A percentile compares a stretch with the other conserved stretches of the same genome.
Conservation (phyloP, 2,888 invertebrate genomes). For the Lithophane semibrunnea region DNA sequence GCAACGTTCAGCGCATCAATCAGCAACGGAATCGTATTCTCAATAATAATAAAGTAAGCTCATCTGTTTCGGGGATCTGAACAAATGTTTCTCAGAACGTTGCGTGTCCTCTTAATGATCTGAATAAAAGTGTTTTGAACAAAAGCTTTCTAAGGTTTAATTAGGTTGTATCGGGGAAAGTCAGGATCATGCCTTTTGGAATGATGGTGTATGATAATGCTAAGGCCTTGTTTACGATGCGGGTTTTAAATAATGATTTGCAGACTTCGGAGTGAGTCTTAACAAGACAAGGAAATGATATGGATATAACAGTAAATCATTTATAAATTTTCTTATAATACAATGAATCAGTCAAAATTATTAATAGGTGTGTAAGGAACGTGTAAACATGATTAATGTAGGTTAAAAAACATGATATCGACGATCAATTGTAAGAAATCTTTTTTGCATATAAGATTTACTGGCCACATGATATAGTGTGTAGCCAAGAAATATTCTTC, state of each 20-base stretch:
- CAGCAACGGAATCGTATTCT: conserved; percentile 71
- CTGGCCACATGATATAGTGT: conserved; percentile 21
- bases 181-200: conserved; percentile 43
- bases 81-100: conserved; percentile 81
- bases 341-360: conserved; percentile 43
- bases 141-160: conserved; percentile 66
- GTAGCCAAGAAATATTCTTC: conserved; percentile 22
- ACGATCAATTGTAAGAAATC: conserved; percentile 42
- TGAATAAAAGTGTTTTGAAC: conserved; percentile 60
- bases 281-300: conserved; percentile 24
- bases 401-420: conserved; percentile 35
- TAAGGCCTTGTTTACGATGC: conserved; percentile 2
- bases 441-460: conserved; percentile 55
- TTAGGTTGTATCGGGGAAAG: conserved; percentile 62
- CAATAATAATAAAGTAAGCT: conserved; percentile 82
- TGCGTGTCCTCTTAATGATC: conserved; percentile 71
- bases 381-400: conserved; percentile 60
- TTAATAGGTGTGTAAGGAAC: conserved; percentile 56
- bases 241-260: conserved; percentile 31
- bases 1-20: conserved; percentile 78
- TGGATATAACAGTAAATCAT: conserved; percentile 39
- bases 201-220: conserved; percentile 40
- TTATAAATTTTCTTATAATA: conserved; percentile 30
- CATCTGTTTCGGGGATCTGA: conserved; percentile 79
- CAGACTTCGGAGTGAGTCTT: conserved; percentile 3